A percentile compares a stretch with the other conserved stretches of the same genome.
These are phyloP conservation scores for Pangasius sanitwongsei DNA, from an alignment of 2,797 vertebrate species.

Conservation along the genomic window DNA sequence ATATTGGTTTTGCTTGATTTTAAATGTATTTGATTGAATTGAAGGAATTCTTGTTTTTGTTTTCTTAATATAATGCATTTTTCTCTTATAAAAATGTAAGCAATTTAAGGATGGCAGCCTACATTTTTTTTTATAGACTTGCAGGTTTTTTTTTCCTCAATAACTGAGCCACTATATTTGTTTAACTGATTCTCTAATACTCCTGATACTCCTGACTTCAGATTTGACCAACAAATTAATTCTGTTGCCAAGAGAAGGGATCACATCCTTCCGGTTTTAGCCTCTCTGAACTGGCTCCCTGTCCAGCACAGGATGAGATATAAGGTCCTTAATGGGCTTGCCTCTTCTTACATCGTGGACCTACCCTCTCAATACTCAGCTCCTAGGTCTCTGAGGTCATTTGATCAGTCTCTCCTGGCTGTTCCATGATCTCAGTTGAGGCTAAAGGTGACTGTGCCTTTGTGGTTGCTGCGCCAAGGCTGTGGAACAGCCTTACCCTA, in stretches of 20 bases:
- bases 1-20: not conserved
- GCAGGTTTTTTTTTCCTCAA: too few relatives aligned
- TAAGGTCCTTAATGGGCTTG: not conserved
- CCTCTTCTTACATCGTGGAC: not conserved
- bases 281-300: not conserved
- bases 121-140: too few relatives aligned
- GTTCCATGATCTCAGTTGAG: not conserved
- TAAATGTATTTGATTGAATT: not conserved
- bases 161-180: not conserved
- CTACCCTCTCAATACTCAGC: not conserved
- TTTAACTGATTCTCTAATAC: not conserved
- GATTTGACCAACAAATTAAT: not conserved
- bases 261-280: not conserved
- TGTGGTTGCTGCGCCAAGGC: not conserved
- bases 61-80: not conserved
- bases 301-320: not conserved
- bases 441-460: not conserved
- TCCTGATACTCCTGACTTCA: not conserved
- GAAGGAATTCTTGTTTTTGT: not conserved
- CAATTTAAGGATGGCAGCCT: too few relatives aligned
- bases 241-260: not conserved
- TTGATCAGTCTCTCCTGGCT: not conserved
- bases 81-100: not conserved
- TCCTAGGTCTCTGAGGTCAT: not conserved
- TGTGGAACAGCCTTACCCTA: not conserved